Percentiles rank a stretch among this genome's conserved stretches.
phyloP scores from a whole-genome alignment of 2,113 vertebrate genomes.

The Equus przewalskii region DNA sequence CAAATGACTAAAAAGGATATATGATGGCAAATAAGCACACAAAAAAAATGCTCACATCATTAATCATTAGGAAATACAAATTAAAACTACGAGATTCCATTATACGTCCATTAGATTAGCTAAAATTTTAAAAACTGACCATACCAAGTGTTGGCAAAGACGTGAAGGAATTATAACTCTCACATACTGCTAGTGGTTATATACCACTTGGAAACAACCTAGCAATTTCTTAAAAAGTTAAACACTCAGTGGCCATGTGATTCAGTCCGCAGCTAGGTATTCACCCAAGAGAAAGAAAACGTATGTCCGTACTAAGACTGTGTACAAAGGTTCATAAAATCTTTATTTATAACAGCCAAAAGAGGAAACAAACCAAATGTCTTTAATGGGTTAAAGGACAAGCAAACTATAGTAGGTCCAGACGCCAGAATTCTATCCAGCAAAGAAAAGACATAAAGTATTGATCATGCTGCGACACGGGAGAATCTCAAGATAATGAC shows the following conservation, averaged over 20 bases:
- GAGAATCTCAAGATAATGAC: neutral
- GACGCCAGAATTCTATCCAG: neutral
- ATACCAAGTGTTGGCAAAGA: neutral
- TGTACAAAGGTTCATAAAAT: neutral
- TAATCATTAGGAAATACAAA: neutral
- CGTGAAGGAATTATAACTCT: neutral
- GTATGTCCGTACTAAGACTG: neutral
- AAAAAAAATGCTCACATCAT: neutral
- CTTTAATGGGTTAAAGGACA: neutral
- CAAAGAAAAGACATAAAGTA: neutral
- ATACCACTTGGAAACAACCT: neutral
- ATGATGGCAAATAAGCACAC: neutral
- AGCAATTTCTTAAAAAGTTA: neutral
- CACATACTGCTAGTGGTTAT: neutral
- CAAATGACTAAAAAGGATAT: neutral
- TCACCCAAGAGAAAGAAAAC: neutral
- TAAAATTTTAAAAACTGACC: neutral
- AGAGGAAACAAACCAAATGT: neutral
- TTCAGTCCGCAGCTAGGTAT: neutral
- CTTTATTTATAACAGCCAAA: neutral
- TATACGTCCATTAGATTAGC: neutral
- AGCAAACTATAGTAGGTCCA: neutral
- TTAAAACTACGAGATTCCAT: neutral
- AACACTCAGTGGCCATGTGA: neutral
- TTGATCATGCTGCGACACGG: neutral